Evolutionary conservation across 2,797 vertebrate genomes (phyloP).

Genomic region (Neomorphus geoffroyi): DNA sequence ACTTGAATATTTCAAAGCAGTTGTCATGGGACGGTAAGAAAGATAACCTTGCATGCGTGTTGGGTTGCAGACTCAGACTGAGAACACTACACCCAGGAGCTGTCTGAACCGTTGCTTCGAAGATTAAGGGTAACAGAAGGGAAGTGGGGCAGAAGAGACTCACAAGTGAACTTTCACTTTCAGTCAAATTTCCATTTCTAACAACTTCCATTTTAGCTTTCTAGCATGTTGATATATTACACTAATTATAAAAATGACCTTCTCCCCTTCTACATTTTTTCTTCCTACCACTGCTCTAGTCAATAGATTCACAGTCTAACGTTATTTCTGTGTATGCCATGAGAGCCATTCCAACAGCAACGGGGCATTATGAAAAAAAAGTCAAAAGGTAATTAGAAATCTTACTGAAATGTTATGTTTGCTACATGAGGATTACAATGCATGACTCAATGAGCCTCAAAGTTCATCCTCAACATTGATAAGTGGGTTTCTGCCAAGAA

Average conservation of each 20-base stretch:
- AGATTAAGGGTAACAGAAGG: background rate
- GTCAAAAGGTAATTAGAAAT: conserved; percentile 68
- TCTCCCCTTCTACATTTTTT: conserved; percentile 18
- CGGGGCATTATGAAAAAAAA: conserved; percentile 39
- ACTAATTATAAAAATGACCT: conserved; percentile 48
- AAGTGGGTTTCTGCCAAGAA: conserved; percentile 52
- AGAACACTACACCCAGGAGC: background rate
- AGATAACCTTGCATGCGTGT: conserved; percentile 6
- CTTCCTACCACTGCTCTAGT: background rate
- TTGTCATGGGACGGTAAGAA: background rate
- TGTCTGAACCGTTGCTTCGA: background rate
- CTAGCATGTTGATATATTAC: conserved; percentile 38
- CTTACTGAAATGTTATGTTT: conserved; percentile 66
- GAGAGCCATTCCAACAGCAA: conserved; percentile 52
- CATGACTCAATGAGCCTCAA: conserved; percentile 42
- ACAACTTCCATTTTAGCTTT: conserved; percentile 47
- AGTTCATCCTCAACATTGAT: conserved; percentile 54
- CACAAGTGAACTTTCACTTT: conserved; percentile 34
- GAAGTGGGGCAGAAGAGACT: background rate
- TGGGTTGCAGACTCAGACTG: conserved; percentile 18
- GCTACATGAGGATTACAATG: conserved; percentile 42
- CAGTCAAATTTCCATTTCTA: conserved; percentile 50
- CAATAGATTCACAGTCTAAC: conserved; percentile 11
- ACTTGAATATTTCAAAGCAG: conserved; percentile 63
- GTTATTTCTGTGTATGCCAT: conserved; percentile 29